Evolutionary conservation across 2,113 vertebrate genomes (phyloP), one percentile per base, ranked within the genome.

Genomic region (Thryonomys swinderianus): DNA sequence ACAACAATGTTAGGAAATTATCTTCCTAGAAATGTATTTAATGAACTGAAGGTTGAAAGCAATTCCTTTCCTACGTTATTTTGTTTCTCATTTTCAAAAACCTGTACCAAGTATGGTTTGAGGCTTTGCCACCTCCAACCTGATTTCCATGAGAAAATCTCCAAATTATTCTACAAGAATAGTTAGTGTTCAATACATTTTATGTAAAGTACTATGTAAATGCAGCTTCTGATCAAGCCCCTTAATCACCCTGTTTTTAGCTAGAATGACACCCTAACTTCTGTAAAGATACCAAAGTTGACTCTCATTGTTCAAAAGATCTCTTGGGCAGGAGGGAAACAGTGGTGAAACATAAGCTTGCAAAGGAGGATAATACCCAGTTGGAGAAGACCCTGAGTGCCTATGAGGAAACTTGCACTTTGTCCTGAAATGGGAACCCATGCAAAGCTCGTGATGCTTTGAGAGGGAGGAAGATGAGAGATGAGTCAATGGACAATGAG

Each of bases 21-120:
- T 48, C 27, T 64, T 55, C 55, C 59, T 87, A 34, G 80, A 95
- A 71, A 25, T 89, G 5, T 42, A 42, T 48, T 87, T 80, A 42
- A 69, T 83, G 51, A 73, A 37, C 73, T 79, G 7, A 21, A 66
- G 74, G 37, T 73, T 62, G 20, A 74, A 55, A 61, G 5, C 45
- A 74, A 34, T 88, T 40, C 42, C 48, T 91, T 94, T 97, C 30
- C 66, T 78, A 20, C 37, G 51, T 92, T 45, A 1, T 74, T 94
- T 85, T 88, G 74, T 66, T 92, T 67, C 55, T 37, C 7, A 0
- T 79, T 93, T 95, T 76, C 21, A 67, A 88, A 62, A 85, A 20
- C 25, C 25, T 57, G 25, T 34, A 61, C 11, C 45, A 45, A 32
- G n/a, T 34, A 93, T 69, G 51, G 20, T 78, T 64, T 69, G 79